These are phyloP conservation scores for Drosophila maculinotata DNA, from an alignment of 2,888 invertebrate genomes.

Conservation along the genomic window DNA sequence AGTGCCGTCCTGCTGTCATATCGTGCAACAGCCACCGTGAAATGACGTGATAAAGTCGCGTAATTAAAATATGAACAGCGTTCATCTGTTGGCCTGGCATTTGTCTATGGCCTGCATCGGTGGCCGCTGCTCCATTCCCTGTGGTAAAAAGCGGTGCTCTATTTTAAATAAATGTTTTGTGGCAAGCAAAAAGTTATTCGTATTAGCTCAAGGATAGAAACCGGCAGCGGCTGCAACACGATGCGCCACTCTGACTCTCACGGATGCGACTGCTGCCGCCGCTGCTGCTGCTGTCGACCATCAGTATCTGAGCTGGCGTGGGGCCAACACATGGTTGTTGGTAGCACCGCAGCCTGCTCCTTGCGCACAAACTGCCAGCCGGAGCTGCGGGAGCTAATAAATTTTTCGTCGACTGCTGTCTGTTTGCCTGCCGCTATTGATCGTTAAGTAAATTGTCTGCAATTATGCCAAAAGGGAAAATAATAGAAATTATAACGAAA, in stretches of 20 bases:
- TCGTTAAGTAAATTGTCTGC: constrained; percentile 83
- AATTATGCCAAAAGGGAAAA: constrained; percentile 83
- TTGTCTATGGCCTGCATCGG: constrained; percentile 20
- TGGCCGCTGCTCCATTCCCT: constrained; percentile 48
- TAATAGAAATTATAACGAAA: constrained; percentile 82
- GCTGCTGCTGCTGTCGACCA: constrained; percentile 30
- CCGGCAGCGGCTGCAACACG: constrained; percentile 52
- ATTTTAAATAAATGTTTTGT: constrained; percentile 77
- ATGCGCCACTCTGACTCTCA: constrained; percentile 56
- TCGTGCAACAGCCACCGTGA: constrained; percentile 50
- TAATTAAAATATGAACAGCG: constrained; percentile 78
- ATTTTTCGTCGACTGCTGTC: constrained; percentile 63
- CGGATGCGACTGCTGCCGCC: constrained; percentile 43
- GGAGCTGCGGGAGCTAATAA: constrained; percentile 80
- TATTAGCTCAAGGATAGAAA: constrained; percentile 72
- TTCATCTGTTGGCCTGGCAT: constrained; percentile 62
- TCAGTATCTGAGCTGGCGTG: constrained; percentile 53
- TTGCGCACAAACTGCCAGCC: constrained; percentile 28
- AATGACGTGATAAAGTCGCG: constrained; percentile 76
- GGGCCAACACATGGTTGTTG: constrained; percentile 67
- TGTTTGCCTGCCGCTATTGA: constrained; percentile 74
- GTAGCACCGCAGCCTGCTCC: constrained; percentile 21
- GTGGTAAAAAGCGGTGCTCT: constrained; percentile 58
- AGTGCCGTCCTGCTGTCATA: constrained; percentile 38
- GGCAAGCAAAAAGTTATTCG: constrained; percentile 66